These are phyloP conservation scores for Ophthalmolycus amberensis DNA, from an alignment of 2,113 vertebrate species.

Conservation along the genomic window DNA sequence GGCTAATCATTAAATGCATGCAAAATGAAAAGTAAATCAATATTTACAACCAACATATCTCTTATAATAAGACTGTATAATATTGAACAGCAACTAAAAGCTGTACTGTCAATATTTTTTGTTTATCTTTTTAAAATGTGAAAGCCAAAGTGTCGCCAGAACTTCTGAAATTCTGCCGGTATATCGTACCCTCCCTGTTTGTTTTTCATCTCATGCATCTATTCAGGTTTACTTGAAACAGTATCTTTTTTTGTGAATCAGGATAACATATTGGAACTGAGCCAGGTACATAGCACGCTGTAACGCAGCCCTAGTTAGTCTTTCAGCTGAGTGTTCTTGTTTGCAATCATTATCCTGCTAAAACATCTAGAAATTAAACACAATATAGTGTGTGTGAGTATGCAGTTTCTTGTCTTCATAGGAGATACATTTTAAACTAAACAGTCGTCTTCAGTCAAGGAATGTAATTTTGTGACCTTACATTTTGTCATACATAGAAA, in stretches of 20 bases:
- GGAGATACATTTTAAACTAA: not conserved
- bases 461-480: not conserved
- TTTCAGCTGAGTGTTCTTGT: not conserved
- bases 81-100: not conserved
- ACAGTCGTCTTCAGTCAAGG: not conserved
- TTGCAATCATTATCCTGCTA: not conserved
- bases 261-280: not conserved
- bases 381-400: not conserved
- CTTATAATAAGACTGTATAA: not conserved
- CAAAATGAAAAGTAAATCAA: no score
- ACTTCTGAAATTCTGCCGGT: not conserved
- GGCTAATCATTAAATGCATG: not conserved
- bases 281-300: not conserved
- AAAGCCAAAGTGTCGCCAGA: not conserved
- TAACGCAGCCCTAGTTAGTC: no score
- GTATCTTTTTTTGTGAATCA: not conserved
- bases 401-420: not conserved
- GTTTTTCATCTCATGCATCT: conserved; percentile 18
- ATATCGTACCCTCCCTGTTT: conserved; percentile 1
- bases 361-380: not conserved
- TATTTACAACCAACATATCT: not conserved
- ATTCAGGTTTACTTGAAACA: not conserved
- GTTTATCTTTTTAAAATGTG: not conserved
- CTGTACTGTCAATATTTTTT: not conserved
- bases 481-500: not conserved